Base-by-base conservation (phyloP, 2,888 invertebrate genomes). In the Monoplex corrugatus region DNA sequence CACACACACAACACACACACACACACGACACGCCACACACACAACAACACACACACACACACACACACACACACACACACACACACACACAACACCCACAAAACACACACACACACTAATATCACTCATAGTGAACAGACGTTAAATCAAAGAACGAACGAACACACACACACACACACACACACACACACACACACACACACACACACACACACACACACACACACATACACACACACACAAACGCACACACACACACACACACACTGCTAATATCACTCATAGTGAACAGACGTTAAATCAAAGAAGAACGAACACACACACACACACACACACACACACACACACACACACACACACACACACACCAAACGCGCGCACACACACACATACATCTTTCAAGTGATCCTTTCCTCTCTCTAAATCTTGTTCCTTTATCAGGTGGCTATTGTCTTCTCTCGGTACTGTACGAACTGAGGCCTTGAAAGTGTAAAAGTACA, bases 221-320 rank as follows among this genome's bases (percentile, higher is more conserved):
- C 80, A 43, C 80, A 80, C 80, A 80, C 80, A 80, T 43, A 80
- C 80, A 80, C 80, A 43, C 80, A 80, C 80, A 80, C 80, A 80
- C 80, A 80, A 40, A 43, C 80, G 43, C 43, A 68, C 68, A 68
- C 68, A 68, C 68, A 68, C 68, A 68, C 68, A 68, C n/a, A n/a
- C 68, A 68, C n/a, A n/a, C 68, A 68, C 68, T n/a, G n/a, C n/a
- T n/a, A 68, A 10, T 19, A 50, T 13, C 57, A 2, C 28, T 57
- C 28, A 57, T 57, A 10, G 28, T 2, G 10, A 5, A 57, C 57
- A 16, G 28, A 57, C 2, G 28, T 28, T 57, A 57, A 57, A 23
- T 23, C 10, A 50, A 50, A 50, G 19, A 50, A 50, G 19, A 50
- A 50, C 57, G 19, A 57, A 10, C 2, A 57, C 16, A 63, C 63